These are phyloP conservation scores for Leuciscus waleckii DNA, from an alignment of 2,797 vertebrate species.

Conservation along the genomic window DNA sequence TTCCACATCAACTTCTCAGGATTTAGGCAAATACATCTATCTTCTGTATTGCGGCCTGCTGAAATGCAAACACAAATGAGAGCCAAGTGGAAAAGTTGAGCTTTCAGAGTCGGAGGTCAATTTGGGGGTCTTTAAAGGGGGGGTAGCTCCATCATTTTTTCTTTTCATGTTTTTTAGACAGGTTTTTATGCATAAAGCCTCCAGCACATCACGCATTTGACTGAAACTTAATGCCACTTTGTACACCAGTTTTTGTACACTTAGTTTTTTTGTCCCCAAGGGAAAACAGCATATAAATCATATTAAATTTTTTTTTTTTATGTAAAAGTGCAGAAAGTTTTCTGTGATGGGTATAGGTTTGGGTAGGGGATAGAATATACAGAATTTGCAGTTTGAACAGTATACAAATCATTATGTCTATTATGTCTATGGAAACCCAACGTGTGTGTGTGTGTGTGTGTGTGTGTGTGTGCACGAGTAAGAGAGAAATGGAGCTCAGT, in stretches of 20 bases:
- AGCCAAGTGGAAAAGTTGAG: conserved; percentile 48
- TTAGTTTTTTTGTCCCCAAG: background rate
- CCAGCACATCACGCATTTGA: background rate
- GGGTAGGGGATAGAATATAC: background rate
- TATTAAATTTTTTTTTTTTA: background rate
- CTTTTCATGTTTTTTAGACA: background rate
- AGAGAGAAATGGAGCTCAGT: background rate
- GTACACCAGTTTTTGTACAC: background rate
- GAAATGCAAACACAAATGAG: conserved; percentile 51
- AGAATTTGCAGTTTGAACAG: background rate
- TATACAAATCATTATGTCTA: background rate
- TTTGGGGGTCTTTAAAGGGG: conserved; percentile 24
- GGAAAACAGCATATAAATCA: background rate
- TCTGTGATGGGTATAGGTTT: background rate
- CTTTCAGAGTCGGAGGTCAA: conserved; percentile 31
- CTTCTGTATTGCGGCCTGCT: conserved; percentile 56
- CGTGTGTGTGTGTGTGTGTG: background rate
- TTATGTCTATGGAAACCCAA: too few relatives aligned
- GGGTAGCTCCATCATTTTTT: background rate
- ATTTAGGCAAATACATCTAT: conserved; percentile 68
- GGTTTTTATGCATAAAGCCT: background rate
- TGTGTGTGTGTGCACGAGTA: background rate
- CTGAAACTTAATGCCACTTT: background rate
- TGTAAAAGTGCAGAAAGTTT: background rate
- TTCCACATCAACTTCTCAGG: conserved; percentile 66